Conservation (phyloP, 1,140 invertebrate species). For the Drepana arcuata region DNA sequence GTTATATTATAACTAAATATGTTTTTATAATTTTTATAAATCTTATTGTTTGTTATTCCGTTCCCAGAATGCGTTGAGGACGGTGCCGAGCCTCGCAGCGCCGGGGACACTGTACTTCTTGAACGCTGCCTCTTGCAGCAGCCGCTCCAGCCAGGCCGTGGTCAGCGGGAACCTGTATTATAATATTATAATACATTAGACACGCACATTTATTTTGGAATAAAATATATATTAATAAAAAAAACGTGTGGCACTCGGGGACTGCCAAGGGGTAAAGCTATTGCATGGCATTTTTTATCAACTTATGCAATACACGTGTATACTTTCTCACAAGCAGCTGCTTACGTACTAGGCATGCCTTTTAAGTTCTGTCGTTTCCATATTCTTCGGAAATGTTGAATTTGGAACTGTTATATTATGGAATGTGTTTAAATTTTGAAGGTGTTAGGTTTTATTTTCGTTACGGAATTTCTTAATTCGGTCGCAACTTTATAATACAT, state of each 20-base stretch:
- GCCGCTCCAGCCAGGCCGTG: slow-evolving; percentile 17
- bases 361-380: neutral
- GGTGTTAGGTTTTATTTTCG: too few species aligned
- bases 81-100: slow-evolving; percentile 2
- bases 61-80: slow-evolving; percentile 15
- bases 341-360: neutral
- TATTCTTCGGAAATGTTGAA: too few species aligned
- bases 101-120: slow-evolving; percentile 17
- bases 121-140: slow-evolving; percentile 20
- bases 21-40: too few species aligned
- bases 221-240: neutral
- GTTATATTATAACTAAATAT: too few species aligned
- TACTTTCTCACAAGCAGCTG: neutral
- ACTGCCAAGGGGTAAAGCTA: too few species aligned
- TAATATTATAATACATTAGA: neutral
- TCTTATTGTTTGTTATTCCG: slow-evolving; percentile 16
- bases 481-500: too few species aligned
- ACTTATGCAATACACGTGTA: neutral
- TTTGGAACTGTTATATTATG: too few species aligned
- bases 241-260: too few species aligned
- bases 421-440: too few species aligned
- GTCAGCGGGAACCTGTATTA: slow-evolving; percentile 26
- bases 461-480: too few species aligned
- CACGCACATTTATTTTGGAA: neutral
- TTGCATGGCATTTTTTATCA: too few species aligned